Percentiles rank a stretch among this genome's conserved stretches.
Conservation (phyloP, 2,113 vertebrate genomes). For the Chunga burmeisteri region DNA sequence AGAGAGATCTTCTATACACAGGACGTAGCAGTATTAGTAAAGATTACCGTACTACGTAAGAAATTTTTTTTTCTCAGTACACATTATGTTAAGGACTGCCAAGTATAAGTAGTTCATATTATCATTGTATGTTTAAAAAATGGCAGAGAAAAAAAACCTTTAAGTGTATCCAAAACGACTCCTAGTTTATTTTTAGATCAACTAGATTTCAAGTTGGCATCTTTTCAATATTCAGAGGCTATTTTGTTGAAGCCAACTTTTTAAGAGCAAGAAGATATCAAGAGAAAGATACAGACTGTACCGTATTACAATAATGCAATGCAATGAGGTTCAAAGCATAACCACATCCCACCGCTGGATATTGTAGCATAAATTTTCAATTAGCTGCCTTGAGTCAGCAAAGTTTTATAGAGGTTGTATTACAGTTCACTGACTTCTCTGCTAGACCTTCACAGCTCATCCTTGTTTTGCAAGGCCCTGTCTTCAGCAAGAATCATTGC, state of each 20-base stretch:
- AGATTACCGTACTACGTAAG: rapidly evolving
- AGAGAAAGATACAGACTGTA: neutral
- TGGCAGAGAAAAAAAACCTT: neutral
- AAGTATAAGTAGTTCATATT: neutral
- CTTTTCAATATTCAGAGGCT: neutral
- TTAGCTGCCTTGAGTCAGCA: constrained; percentile 48
- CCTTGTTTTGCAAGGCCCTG: neutral
- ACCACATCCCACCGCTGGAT: neutral
- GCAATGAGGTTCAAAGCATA: neutral
- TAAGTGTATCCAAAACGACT: neutral
- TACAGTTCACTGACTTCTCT: neutral
- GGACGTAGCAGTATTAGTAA: neutral
- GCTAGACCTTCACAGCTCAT: constrained; percentile 30
- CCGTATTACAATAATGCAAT: neutral
- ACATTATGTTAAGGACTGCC: neutral
- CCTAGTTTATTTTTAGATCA: neutral
- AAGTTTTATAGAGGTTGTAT: neutral
- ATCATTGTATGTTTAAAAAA: neutral
- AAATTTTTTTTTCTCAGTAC: neutral
- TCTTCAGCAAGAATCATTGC: constrained; percentile 31
- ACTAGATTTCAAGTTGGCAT: neutral
- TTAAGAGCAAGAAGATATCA: neutral
- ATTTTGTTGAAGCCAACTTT: neutral
- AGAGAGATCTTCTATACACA: neutral
- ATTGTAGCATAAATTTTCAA: neutral